Percentiles rank a stretch among this genome's conserved stretches.
Evolutionary conservation across 1,140 invertebrate species (phyloP).

Genomic region (Drosophila repleta): DNA sequence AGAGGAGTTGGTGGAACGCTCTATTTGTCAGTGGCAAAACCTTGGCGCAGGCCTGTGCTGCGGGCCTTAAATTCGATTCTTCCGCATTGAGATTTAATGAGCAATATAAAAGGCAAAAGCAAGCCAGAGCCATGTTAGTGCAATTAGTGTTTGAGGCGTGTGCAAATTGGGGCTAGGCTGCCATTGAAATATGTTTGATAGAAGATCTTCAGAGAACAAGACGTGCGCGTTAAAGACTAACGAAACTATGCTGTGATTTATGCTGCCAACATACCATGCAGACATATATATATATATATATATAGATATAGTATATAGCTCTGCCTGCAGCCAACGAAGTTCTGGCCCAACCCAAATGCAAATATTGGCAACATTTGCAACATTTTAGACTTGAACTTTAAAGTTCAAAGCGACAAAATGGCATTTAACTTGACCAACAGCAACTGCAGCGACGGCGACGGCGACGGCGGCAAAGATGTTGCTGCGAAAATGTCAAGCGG

Average conservation of each 20-base stretch:
- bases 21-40: slow-evolving; percentile 35
- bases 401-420: slow-evolving; percentile 72
- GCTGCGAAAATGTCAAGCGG: slow-evolving; percentile 35
- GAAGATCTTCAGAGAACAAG: neutral
- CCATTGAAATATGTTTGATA: slow-evolving; percentile 1
- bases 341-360: slow-evolving; percentile 36
- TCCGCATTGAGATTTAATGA: slow-evolving; percentile 31
- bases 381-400: slow-evolving; percentile 72
- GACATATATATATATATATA: neutral
- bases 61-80: slow-evolving; percentile 18
- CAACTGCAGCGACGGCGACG: slow-evolving; percentile 29
- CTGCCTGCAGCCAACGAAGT: neutral
- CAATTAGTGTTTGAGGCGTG: slow-evolving; percentile 37
- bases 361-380: slow-evolving; percentile 17
- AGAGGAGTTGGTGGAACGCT: neutral
- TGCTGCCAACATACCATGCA: neutral
- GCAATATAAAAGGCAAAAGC: slow-evolving; percentile 10
- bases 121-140: neutral
- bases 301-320: too few relatives aligned
- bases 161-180: slow-evolving; percentile 7
- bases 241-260: neutral
- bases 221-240: neutral
- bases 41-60: slow-evolving; percentile 6
- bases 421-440: slow-evolving; percentile 73
- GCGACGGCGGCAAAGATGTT: slow-evolving; percentile 28